Conservation (phyloP, 2,888 invertebrate genomes). For the Nomada hirtipes region DNA sequence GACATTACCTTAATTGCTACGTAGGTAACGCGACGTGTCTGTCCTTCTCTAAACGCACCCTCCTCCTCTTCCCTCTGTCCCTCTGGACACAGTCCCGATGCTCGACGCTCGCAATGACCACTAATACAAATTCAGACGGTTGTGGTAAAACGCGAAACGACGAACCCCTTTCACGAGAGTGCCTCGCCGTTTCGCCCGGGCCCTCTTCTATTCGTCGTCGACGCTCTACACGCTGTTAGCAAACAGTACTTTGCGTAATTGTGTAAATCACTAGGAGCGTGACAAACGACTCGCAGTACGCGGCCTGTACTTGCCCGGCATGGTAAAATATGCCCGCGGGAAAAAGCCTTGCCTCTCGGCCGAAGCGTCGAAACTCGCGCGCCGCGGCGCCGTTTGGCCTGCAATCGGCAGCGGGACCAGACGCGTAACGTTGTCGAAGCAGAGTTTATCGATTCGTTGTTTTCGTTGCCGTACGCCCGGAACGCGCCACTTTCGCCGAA, state of each 20-base stretch:
- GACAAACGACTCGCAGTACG: constrained; percentile 65
- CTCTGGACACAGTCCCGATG: constrained; percentile 25
- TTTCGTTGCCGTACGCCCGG: neutral
- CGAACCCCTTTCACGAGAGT: constrained; percentile 19
- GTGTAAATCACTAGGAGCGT: constrained; percentile 67
- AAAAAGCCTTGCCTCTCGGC: neutral
- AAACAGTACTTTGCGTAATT: constrained; percentile 69
- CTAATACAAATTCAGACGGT: constrained; percentile 61
- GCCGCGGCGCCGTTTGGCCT: no score
- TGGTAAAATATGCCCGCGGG: constrained; percentile 37
- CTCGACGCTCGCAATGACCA: constrained; percentile 29
- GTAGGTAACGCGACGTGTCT: constrained; percentile 40
- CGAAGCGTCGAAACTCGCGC: neutral
- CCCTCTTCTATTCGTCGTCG: neutral
- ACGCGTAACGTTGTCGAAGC: neutral
- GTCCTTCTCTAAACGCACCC: neutral
- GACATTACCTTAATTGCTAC: constrained; percentile 78
- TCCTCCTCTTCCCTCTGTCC: neutral
- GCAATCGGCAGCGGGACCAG: neutral
- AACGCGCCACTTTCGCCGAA: constrained; percentile 2
- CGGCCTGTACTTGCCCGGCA: constrained; percentile 8
- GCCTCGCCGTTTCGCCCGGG: neutral
- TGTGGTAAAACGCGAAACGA: constrained; percentile 39
- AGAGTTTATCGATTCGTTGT: constrained; percentile 31
- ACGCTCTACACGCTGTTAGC: constrained; percentile 63